Conservation (phyloP, 2,888 invertebrate genomes). For the Eristalis intricaria region DNA sequence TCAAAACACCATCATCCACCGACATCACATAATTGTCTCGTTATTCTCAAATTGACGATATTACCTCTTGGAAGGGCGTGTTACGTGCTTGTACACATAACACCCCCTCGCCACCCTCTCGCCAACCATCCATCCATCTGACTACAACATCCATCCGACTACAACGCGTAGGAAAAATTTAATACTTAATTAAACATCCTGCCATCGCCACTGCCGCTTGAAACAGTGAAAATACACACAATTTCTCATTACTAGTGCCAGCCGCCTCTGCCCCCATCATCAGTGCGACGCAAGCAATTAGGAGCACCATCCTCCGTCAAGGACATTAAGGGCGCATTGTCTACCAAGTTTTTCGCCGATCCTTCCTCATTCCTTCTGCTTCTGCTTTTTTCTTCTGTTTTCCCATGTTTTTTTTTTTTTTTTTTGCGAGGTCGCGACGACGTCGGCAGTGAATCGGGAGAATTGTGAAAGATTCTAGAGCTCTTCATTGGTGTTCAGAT, state of each 20-base stretch:
- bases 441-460: background rate
- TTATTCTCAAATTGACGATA: conserved; percentile 9
- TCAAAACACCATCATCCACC: conserved; percentile 4
- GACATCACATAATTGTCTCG: conserved; percentile 30
- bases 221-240: conserved; percentile 3
- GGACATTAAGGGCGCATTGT: conserved; percentile 31
- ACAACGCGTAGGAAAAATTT: conserved; percentile 30
- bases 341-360: conserved; percentile 1
- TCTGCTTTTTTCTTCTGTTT: background rate
- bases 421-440: background rate
- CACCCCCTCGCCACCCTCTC: background rate
- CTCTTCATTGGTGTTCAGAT: conserved; percentile 7
- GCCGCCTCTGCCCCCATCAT: background rate
- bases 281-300: background rate
- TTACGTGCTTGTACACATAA: background rate
- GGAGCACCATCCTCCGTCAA: background rate
- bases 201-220: conserved; percentile 3
- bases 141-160: background rate
- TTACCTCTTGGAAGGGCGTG: conserved; percentile 2
- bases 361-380: too few species aligned
- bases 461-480: background rate
- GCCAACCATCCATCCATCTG: too few species aligned
- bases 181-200: conserved; percentile 40
- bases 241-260: conserved; percentile 6
- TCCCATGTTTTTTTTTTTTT: background rate